Base-by-base conservation (phyloP, 2,113 vertebrate species). In the Pteropus alecto region DNA sequence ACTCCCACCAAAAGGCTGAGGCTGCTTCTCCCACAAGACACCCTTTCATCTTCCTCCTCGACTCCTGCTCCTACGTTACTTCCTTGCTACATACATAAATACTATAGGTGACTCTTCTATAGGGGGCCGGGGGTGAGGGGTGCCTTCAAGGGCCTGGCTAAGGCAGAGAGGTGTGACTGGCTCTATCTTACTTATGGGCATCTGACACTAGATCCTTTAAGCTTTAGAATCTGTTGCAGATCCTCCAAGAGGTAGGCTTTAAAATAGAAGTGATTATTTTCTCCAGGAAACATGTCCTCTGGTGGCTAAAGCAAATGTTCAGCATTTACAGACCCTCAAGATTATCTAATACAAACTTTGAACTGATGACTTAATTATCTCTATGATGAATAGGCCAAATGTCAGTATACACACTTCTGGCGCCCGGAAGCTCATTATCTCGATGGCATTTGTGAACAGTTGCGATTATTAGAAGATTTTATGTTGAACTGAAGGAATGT, bases 111-210 rank as follows among this genome's bases (percentile, higher is more conserved):
- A 6, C 33, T 67, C 24, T 79, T 21, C 33, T n/a, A 48, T 26
- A 11, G 0, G 12, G 19, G 19, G 4, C 16, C 5, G 14, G 51
- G 48, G 13, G 14, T 4, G 14, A 5, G 51, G 15, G 51, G 7
- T 51, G 51, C 12, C 26, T 82, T 30, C 19, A 54, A 84, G 46
- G 30, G 22, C 19, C 43, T 51, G 54, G 51, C 10, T 46, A 67
- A 89, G 35, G 13, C 35, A 65, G 0, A 12, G 43, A 54, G 30
- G 14, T 63, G 24, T 26, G 48, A 28, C 35, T 88, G 38, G 7
- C 7, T 92, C 16, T 48, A 33, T 43, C 21, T 87, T 58, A 18
- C 38, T 60, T 58, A 28, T 28, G 26, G 46, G n/a, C 9, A 4
- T 26, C 24, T 60, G 14, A 33, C 33, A 65, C 16, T 15, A 76